These are phyloP conservation scores for Megathymus violae DNA, from an alignment of 1,140 invertebrate genomes.

Conservation along the genomic window DNA sequence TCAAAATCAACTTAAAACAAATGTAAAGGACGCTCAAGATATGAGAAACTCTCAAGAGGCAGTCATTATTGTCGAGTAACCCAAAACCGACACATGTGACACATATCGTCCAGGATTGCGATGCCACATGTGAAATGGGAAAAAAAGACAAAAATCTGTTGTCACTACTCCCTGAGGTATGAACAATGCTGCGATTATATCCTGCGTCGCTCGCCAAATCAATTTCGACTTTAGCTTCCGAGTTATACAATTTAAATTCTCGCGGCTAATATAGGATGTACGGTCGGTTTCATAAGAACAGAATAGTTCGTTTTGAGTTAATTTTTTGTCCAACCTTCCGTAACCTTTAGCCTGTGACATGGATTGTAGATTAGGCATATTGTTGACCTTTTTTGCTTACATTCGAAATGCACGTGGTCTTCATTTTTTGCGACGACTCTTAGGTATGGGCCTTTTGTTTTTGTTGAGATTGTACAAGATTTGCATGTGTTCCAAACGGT, in stretches of 20 bases:
- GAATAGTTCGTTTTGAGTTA: slow-evolving; percentile 61
- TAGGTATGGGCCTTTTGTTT: slow-evolving; percentile 69
- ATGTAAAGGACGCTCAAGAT: slow-evolving; percentile 65
- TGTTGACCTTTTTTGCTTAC: slow-evolving; percentile 81
- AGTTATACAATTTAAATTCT: slow-evolving; percentile 46
- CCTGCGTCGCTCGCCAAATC: slow-evolving; percentile 28
- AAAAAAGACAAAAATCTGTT: slow-evolving; percentile 81
- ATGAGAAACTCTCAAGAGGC: slow-evolving; percentile 75
- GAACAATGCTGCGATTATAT: slow-evolving; percentile 70
- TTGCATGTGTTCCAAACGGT: slow-evolving; percentile 67
- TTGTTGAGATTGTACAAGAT: slow-evolving; percentile 64
- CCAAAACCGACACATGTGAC: slow-evolving; percentile 81
- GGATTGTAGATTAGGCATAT: slow-evolving; percentile 82
- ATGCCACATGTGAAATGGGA: slow-evolving; percentile 79
- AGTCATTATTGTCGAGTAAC: slow-evolving; percentile 79
- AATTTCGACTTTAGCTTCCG: slow-evolving; percentile 51
- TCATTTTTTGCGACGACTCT: slow-evolving; percentile 60
- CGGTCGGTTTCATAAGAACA: slow-evolving; percentile 66
- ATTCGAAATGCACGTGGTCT: slow-evolving; percentile 71
- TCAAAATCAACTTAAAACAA: slow-evolving; percentile 64
- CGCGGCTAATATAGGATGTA: slow-evolving; percentile 41
- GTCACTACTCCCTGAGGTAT: slow-evolving; percentile 78
- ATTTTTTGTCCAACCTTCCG: slow-evolving; percentile 80
- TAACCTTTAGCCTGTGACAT: slow-evolving; percentile 82
- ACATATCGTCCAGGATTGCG: slow-evolving; percentile 81